Evolutionary conservation across 1,140 invertebrate genomes (phyloP).

Genomic region (Gonatopus flavifemur): DNA sequence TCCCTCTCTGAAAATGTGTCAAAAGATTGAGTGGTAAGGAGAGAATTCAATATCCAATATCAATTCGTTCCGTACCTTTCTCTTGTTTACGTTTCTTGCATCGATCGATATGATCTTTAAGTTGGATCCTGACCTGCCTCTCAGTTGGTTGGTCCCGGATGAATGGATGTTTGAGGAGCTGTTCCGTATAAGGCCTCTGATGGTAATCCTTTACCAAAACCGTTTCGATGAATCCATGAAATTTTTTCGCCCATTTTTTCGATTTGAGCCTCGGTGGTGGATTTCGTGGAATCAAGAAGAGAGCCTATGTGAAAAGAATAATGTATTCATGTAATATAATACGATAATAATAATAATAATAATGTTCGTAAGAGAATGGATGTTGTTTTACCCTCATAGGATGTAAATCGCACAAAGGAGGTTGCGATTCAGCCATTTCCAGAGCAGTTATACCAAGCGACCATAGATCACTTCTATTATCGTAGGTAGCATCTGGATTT

Average conservation of each 20-base stretch:
- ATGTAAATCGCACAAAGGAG: slow-evolving; percentile 97
- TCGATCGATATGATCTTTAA: slow-evolving; percentile 99
- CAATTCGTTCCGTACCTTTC: slow-evolving; percentile 60
- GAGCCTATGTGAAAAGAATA: slow-evolving; percentile 62
- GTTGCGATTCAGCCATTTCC: slow-evolving; percentile 99
- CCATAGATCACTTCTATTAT: slow-evolving; percentile 98
- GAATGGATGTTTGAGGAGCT: slow-evolving; percentile 95
- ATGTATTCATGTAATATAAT: slow-evolving; percentile 6
- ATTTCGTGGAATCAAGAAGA: slow-evolving; percentile 98
- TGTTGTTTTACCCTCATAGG: slow-evolving; percentile 81
- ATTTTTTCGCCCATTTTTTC: slow-evolving; percentile 98
- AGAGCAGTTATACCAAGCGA: slow-evolving; percentile 97
- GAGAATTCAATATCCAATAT: neutral
- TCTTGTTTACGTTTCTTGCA: slow-evolving; percentile 93
- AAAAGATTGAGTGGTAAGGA: too few relatives aligned
- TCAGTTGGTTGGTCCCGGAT: slow-evolving; percentile 98
- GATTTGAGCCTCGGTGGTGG: slow-evolving; percentile 95
- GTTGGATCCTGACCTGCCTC: slow-evolving; percentile 94
- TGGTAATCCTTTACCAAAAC: slow-evolving; percentile 97
- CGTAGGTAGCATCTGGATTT: slow-evolving; percentile 99
- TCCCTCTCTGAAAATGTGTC: slow-evolving; percentile 70
- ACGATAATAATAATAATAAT: neutral
- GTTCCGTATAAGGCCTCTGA: slow-evolving; percentile 96
- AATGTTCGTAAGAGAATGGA: neutral
- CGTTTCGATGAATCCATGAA: slow-evolving; percentile 87